Conservation (phyloP, 2,797 vertebrate genomes). For the Sebastolobus alascanus region DNA sequence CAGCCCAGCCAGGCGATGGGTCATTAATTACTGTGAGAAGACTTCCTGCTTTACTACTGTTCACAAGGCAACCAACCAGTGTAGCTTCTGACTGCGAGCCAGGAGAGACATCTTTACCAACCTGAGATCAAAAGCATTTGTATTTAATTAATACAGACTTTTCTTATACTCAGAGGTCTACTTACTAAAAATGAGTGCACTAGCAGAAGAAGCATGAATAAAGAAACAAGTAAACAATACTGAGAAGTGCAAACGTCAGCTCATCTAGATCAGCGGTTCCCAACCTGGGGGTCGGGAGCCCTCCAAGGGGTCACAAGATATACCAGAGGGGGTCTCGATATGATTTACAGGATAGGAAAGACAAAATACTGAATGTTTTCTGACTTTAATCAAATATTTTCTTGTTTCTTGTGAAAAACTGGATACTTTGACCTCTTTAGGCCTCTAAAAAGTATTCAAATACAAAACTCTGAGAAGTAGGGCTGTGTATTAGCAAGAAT, state of each 20-base stretch:
- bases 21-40: slow-evolving; percentile 58
- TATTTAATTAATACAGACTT: background rate
- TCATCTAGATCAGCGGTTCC: background rate
- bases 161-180: background rate
- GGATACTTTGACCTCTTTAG: background rate
- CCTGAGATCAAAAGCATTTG: slow-evolving; percentile 12
- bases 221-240: background rate
- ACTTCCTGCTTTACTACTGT: slow-evolving; percentile 35
- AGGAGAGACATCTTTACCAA: slow-evolving; percentile 6
- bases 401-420: background rate
- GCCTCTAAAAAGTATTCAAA: background rate
- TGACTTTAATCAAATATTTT: background rate
- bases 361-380: background rate
- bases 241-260: background rate
- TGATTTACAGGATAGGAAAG: background rate
- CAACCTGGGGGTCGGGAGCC: background rate
- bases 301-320: background rate
- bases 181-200: background rate
- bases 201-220: background rate
- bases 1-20: slow-evolving; percentile 20
- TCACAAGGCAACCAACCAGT: slow-evolving; percentile 39
- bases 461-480: background rate
- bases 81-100: slow-evolving; percentile 36
- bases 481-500: too few species aligned
- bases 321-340: background rate